phyloP scores from a whole-genome alignment of 2,797 vertebrate genomes.

The Bradypodion ventrale region DNA sequence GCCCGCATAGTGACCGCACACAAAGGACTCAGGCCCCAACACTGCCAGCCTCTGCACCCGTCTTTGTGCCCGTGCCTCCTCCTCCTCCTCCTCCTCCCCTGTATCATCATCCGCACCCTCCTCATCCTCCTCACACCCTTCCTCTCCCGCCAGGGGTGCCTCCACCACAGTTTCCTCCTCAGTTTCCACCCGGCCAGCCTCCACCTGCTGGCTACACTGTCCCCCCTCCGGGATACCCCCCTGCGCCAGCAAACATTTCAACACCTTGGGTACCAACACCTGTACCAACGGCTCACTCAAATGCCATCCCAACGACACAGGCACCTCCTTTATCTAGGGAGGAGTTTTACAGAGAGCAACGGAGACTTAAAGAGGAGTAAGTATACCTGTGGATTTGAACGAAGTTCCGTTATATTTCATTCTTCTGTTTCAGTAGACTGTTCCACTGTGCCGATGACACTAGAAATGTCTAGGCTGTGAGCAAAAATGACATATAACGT shows the following conservation, averaged over 20 bases:
- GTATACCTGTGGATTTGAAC: constrained; percentile 67
- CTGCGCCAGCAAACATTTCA: constrained; percentile 85
- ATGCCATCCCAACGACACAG: constrained; percentile 80
- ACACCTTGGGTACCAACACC: constrained; percentile 87
- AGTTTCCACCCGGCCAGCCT: constrained; percentile 85
- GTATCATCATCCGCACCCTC: constrained; percentile 80
- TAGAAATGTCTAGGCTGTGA: constrained; percentile 54
- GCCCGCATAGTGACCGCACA: constrained; percentile 77
- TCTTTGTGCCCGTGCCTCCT: constrained; percentile 82
- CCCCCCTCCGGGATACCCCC: constrained; percentile 87
- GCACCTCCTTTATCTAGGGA: constrained; percentile 89
- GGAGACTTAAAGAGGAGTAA: constrained; percentile 90
- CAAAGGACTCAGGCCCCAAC: constrained; percentile 81
- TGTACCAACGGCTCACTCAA: constrained; percentile 84
- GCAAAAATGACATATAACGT: constrained; percentile 55
- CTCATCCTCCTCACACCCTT: constrained; percentile 81
- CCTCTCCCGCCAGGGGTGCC: constrained; percentile 83
- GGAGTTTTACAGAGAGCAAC: constrained; percentile 91
- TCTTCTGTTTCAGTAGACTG: constrained; percentile 63
- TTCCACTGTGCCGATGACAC: constrained; percentile 33
- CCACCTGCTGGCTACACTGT: constrained; percentile 83
- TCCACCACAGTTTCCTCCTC: constrained; percentile 84
- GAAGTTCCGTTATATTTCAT: constrained; percentile 48
- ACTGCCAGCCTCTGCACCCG: constrained; percentile 77
- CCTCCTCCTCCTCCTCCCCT: constrained; percentile 81